phyloP scores from a whole-genome alignment of 2,113 vertebrate genomes.

The Neogale vison region DNA sequence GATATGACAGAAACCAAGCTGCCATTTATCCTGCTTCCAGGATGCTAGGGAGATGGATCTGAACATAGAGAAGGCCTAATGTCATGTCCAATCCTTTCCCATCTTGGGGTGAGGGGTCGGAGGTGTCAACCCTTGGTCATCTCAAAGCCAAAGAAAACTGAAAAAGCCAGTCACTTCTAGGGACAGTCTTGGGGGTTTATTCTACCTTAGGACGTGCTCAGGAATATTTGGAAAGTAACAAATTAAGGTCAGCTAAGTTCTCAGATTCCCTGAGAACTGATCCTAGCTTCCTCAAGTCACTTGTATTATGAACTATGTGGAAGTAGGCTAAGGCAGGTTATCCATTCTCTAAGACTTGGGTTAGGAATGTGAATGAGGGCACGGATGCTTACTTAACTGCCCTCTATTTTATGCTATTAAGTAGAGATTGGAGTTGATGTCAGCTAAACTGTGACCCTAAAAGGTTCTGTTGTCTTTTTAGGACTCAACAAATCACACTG shows the following conservation, averaged over 20 bases:
- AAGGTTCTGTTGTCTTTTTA: slow-evolving; percentile 29
- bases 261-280: neutral
- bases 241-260: neutral
- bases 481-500: slow-evolving; percentile 30
- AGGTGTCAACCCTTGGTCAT: neutral
- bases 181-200: neutral
- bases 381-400: neutral
- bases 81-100: neutral
- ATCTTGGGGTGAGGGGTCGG: neutral
- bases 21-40: neutral
- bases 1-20: neutral
- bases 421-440: neutral
- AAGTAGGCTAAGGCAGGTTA: neutral
- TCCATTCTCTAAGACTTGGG: neutral
- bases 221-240: neutral
- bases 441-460: neutral
- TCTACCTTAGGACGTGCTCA: neutral
- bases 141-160: neutral
- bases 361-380: neutral
- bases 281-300: neutral
- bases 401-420: neutral
- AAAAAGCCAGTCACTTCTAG: neutral
- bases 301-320: neutral
- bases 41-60: neutral
- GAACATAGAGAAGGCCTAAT: neutral